Conservation (phyloP, 2,113 vertebrate species). For the Scortum barcoo region DNA sequence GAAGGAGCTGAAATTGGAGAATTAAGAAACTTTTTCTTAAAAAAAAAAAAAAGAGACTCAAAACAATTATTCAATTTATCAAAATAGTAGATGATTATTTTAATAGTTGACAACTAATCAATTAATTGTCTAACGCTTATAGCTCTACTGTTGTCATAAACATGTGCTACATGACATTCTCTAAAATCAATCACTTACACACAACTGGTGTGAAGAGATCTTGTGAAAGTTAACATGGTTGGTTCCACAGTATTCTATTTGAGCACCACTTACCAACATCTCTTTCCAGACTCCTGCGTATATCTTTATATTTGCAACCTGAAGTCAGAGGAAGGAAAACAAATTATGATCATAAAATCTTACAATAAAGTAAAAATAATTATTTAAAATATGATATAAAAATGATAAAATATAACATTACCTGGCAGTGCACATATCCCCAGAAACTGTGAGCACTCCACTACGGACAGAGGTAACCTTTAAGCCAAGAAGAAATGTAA, state of each 20-base stretch:
- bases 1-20: too few species aligned
- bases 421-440: slow-evolving; percentile 93
- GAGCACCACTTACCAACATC: slow-evolving; percentile 85
- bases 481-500: neutral
- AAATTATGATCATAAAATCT: neutral
- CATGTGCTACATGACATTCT: too few species aligned
- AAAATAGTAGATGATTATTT: too few species aligned
- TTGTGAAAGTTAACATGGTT: neutral
- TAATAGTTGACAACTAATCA: too few species aligned
- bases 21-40: too few species aligned
- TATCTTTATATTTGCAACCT: slow-evolving; percentile 93
- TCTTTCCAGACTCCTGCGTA: slow-evolving; percentile 90
- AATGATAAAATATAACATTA: slow-evolving; percentile 49
- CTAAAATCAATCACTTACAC: too few species aligned
- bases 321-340: slow-evolving; percentile 6
- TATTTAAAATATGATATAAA: neutral
- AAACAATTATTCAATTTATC: too few species aligned
- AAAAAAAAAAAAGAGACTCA: too few species aligned
- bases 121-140: too few species aligned
- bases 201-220: too few species aligned
- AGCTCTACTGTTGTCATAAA: too few species aligned
- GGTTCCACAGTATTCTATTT: neutral
- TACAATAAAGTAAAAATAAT: neutral
- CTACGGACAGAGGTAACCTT: slow-evolving; percentile 88
- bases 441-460: slow-evolving; percentile 86